A percentile compares a stretch with the other conserved stretches of the same genome.
These are phyloP conservation scores for Chaetodon trifascialis DNA, from an alignment of 2,113 vertebrate genomes.

Conservation along the genomic window DNA sequence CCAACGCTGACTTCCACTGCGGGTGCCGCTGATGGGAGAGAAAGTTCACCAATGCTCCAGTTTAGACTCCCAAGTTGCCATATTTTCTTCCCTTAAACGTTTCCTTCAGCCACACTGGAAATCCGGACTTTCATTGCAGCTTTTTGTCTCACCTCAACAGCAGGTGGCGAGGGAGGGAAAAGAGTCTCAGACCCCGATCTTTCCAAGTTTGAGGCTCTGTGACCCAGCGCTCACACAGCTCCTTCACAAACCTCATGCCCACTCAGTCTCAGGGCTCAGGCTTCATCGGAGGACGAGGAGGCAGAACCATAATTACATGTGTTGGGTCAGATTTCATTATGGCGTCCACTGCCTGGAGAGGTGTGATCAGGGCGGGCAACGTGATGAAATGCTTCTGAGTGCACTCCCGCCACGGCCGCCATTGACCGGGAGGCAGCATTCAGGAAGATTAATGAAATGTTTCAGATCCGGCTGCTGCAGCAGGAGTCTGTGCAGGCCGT, in stretches of 20 bases:
- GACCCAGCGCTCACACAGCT: not conserved
- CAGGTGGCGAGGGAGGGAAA: not conserved
- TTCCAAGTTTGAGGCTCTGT: not conserved
- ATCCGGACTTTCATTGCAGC: not conserved
- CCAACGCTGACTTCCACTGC: slow-evolving; percentile 87
- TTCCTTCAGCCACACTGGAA: slow-evolving; percentile 6
- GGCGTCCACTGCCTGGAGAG: not conserved
- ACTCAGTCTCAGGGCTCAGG: not conserved
- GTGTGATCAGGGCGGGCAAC: not conserved
- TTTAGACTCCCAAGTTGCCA: not conserved
- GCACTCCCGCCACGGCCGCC: not conserved
- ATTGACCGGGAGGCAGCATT: not conserved
- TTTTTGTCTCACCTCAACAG: not conserved
- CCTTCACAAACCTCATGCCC: not conserved
- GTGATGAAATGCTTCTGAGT: slow-evolving; percentile 22
- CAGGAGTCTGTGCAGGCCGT: not conserved
- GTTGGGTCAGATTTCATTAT: slow-evolving; percentile 1
- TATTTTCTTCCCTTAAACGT: not conserved
- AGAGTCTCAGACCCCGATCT: not conserved
- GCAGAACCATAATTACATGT: slow-evolving; percentile 16
- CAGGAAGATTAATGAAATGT: slow-evolving; percentile 36
- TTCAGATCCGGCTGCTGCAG: not conserved
- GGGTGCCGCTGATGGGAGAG: slow-evolving; percentile 77
- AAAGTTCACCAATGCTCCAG: not conserved
- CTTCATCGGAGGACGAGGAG: not conserved